Evolutionary conservation across 64 coral and sea anemone species (phyloP).

Genomic region (Cladopsammia gracilis): DNA sequence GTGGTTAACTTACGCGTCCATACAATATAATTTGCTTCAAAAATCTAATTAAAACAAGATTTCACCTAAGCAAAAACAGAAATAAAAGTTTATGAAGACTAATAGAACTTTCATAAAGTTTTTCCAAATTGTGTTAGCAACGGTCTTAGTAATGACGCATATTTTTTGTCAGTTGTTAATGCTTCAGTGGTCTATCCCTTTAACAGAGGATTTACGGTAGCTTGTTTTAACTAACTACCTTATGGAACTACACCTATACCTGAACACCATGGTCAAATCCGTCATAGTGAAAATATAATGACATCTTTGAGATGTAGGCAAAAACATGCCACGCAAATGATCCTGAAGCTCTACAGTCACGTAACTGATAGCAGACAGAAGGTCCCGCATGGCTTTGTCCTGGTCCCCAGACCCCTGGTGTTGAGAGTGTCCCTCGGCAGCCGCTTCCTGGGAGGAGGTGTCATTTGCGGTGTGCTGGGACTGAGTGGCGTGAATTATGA

Average conservation of each 20-base stretch:
- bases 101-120: too few relatives aligned
- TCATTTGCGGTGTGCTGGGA: conserved; percentile 70
- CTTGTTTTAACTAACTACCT: not conserved
- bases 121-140: too few relatives aligned
- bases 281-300: conserved; percentile 99
- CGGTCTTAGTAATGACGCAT: too few relatives aligned
- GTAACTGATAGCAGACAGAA: conserved; percentile 61
- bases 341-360: conserved; percentile 95
- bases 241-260: conserved; percentile 38
- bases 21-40: too few relatives aligned
- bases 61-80: too few relatives aligned
- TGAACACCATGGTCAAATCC: conserved; percentile 98
- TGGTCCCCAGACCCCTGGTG: conserved; percentile 65
- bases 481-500: conserved; percentile 68
- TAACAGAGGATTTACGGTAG: too few relatives aligned
- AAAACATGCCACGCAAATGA: conserved; percentile 90
- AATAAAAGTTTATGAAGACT: too few relatives aligned
- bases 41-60: too few relatives aligned
- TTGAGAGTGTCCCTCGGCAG: conserved; percentile 53
- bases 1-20: too few relatives aligned
- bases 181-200: too few relatives aligned
- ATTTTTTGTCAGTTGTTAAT: too few relatives aligned
- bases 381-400: conserved; percentile 82
- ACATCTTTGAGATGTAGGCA: conserved; percentile 93
- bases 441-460: conserved; percentile 64